Percentiles rank a stretch among this genome's conserved stretches.
phyloP scores from a whole-genome alignment of 2,113 vertebrate genomes.

The Mellivora capensis region DNA sequence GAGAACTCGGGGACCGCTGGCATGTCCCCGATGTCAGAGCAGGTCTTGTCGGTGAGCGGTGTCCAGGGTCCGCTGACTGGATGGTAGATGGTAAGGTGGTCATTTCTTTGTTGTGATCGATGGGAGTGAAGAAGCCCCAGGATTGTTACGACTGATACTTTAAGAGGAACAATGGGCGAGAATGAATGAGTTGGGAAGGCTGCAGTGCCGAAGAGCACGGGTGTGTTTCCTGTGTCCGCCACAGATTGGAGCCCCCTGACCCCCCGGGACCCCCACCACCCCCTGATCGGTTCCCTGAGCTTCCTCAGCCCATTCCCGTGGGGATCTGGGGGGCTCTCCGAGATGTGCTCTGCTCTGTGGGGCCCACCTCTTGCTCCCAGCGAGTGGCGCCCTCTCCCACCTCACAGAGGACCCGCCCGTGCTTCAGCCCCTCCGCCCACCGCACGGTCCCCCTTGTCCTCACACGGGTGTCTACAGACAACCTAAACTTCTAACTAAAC shows the following conservation, averaged over 20 bases:
- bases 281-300: not conserved
- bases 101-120: not conserved
- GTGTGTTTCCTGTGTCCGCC: not conserved
- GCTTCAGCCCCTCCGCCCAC: not conserved
- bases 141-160: not conserved
- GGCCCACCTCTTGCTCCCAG: not conserved
- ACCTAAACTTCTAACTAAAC: not conserved
- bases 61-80: not conserved
- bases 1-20: not conserved
- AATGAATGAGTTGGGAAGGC: not conserved
- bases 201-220: not conserved
- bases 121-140: not conserved
- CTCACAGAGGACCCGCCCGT: not conserved
- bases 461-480: not conserved
- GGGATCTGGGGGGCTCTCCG: not conserved
- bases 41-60: not conserved
- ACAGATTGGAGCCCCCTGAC: not conserved
- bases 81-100: not conserved
- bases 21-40: not conserved
- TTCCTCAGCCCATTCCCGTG: not conserved
- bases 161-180: not conserved
- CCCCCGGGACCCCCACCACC: not conserved
- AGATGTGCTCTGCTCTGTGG: not conserved
- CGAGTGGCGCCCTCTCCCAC: not conserved
- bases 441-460: not conserved